Conservation (phyloP, 2,797 vertebrate species). For the Acanthornis magna region DNA sequence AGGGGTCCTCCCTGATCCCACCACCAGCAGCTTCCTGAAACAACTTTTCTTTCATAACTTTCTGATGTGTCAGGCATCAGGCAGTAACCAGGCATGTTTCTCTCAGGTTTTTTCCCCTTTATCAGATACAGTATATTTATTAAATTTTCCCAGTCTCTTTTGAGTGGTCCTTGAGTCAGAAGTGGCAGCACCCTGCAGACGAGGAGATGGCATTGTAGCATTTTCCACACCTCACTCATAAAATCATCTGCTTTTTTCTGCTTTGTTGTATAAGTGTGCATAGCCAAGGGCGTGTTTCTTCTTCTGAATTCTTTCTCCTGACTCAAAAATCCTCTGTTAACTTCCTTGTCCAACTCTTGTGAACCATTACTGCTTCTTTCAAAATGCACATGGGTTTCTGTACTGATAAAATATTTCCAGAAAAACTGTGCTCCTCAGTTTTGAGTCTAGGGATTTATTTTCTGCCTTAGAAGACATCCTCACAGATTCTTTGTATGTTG, state of each 20-base stretch:
- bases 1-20: no score
- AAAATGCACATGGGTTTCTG: background rate
- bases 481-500: background rate
- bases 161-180: background rate
- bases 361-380: background rate
- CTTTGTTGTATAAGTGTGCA: background rate
- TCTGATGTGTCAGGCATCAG: no score
- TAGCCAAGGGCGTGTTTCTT: background rate
- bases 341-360: background rate
- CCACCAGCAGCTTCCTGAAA: no score
- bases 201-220: background rate
- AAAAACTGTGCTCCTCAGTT: background rate
- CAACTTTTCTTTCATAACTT: no score
- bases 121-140: background rate
- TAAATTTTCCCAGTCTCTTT: background rate
- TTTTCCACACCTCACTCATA: background rate
- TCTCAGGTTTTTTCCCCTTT: background rate
- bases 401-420: background rate
- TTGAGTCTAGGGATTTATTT: background rate
- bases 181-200: background rate
- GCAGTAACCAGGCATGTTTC: no score
- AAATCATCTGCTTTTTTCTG: background rate
- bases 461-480: background rate
- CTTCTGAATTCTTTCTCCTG: background rate
- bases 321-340: background rate